A percentile compares a stretch with the other conserved stretches of the same genome.
Evolutionary conservation across 2,113 vertebrate genomes (phyloP).

Genomic region (Burhinus bistriatus): DNA sequence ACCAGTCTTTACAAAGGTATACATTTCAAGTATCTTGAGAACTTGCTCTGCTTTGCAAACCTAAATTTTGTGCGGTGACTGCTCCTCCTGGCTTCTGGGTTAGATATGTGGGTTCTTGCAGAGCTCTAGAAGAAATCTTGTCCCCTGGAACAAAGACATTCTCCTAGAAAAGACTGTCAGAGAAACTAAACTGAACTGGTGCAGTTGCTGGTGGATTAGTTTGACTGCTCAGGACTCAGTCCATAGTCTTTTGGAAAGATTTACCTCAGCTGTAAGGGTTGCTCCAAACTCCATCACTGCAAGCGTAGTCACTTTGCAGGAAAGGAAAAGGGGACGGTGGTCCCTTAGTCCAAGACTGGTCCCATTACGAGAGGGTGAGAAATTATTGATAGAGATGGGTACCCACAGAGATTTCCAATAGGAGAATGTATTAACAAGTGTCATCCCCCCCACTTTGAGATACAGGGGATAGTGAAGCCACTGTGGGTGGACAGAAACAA

Average conservation of each 20-base stretch:
- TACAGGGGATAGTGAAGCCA: background rate
- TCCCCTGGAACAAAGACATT: background rate
- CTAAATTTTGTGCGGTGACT: background rate
- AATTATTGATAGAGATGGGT: background rate
- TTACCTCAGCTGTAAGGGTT: background rate
- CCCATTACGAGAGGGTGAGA: background rate
- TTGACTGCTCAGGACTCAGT: background rate
- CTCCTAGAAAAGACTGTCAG: background rate
- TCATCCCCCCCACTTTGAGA: background rate
- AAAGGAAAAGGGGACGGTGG: background rate
- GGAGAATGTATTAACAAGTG: background rate
- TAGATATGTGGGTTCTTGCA: background rate
- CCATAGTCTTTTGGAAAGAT: background rate
- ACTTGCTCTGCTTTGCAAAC: background rate
- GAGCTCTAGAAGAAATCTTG: background rate
- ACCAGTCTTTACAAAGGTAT: background rate
- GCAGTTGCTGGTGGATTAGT: background rate
- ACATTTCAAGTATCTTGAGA: background rate
- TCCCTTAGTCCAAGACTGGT: background rate
- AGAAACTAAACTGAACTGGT: background rate
- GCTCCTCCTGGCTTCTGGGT: background rate
- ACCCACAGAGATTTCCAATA: background rate
- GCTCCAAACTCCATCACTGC: background rate
- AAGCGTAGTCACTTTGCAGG: background rate
- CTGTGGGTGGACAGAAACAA: background rate